Conservation (phyloP, 1,140 invertebrate species). For the Listronotus bonariensis region DNA sequence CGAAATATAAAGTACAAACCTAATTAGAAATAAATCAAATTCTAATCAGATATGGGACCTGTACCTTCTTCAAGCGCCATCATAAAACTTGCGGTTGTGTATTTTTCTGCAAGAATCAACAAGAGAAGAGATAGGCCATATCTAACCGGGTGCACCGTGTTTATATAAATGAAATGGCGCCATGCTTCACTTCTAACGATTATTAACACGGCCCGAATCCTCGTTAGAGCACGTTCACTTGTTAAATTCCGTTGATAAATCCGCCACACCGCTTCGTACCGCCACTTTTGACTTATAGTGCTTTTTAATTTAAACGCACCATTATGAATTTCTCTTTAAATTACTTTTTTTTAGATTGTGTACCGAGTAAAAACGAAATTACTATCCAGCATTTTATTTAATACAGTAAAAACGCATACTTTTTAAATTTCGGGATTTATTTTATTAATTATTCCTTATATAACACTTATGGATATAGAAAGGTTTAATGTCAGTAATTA, state of each 20-base stretch:
- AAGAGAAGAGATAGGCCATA: conserved; percentile 48
- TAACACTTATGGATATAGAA: too few species aligned
- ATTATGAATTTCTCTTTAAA: too few species aligned
- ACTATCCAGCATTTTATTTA: too few species aligned
- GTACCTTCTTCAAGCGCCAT: conserved; percentile 31
- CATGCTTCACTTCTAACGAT: conserved; percentile 54
- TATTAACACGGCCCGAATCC: conserved; percentile 53
- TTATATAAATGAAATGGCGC: conserved; percentile 56
- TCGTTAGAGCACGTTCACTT: conserved; percentile 54
- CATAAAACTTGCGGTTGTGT: conserved; percentile 29
- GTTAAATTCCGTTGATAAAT: conserved; percentile 51
- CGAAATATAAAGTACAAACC: conserved; percentile 20
- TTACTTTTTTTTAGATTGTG: too few species aligned
- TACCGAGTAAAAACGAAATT: too few species aligned
- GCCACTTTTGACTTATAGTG: conserved; percentile 24
- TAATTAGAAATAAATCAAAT: conserved; percentile 38
- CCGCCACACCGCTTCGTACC: conserved; percentile 15
- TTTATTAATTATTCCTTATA: too few species aligned
- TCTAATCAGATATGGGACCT: conserved; percentile 22
- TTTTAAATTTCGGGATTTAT: too few species aligned
- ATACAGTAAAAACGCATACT: too few species aligned
- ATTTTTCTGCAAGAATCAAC: conserved; percentile 50
- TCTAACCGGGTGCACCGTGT: conserved; percentile 50
- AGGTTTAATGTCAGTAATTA: too few species aligned
- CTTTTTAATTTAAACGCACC: too few species aligned